These are phyloP conservation scores for Pseudobourletiella spinata DNA, from an alignment of 1,140 invertebrate genomes.

Conservation along the genomic window DNA sequence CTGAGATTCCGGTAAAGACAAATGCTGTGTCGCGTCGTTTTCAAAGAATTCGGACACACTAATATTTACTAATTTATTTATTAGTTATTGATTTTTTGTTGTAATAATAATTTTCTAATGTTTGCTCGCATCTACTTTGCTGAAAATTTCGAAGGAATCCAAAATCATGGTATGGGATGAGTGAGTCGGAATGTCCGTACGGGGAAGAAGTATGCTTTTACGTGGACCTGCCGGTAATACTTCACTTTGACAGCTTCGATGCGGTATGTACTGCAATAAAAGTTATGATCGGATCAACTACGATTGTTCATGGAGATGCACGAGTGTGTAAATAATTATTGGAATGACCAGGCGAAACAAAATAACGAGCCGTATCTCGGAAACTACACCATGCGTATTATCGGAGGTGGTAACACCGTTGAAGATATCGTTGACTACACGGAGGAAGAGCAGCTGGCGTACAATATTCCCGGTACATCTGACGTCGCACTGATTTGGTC, in stretches of 20 bases:
- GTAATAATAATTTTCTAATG: too few relatives aligned
- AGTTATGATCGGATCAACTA: not conserved
- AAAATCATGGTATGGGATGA: not conserved
- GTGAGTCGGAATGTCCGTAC: conserved; percentile 12
- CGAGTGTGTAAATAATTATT: too few relatives aligned
- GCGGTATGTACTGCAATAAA: not conserved
- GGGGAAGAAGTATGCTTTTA: conserved; percentile 20
- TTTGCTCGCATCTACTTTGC: too few relatives aligned
- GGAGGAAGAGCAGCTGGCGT: conserved; percentile 14
- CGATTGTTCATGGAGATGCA: too few relatives aligned
- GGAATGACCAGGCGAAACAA: conserved; percentile 4
- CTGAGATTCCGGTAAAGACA: conserved; percentile 9
- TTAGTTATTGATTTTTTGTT: too few relatives aligned
- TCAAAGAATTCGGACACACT: too few relatives aligned
- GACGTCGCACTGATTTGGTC: conserved; percentile 26
- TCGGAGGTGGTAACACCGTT: conserved; percentile 16
- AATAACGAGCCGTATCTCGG: conserved; percentile 10
- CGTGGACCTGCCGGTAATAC: not conserved
- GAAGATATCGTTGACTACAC: conserved; percentile 10
- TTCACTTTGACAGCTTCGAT: conserved; percentile 23
- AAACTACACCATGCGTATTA: conserved; percentile 10
- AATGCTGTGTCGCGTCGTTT: too few relatives aligned
- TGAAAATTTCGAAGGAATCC: too few relatives aligned
- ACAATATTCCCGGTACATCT: conserved; percentile 22
- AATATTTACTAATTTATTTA: too few relatives aligned